These are phyloP conservation scores for Drosophila infuscata DNA, from an alignment of 2,888 invertebrate species.

Conservation along the genomic window DNA sequence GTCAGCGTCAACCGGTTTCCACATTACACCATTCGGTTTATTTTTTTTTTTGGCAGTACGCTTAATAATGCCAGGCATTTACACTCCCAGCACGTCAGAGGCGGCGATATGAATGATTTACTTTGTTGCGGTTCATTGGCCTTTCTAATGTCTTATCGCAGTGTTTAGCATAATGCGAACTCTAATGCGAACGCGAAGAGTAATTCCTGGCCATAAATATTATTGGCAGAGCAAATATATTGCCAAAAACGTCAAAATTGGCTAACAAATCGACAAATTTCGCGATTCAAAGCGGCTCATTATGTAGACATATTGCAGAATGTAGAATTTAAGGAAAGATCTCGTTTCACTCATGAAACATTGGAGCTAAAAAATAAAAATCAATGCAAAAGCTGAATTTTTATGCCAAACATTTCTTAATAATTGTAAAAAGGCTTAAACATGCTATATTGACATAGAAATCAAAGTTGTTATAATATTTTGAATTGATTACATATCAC, in stretches of 20 bases:
- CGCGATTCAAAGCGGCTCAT: constrained; percentile 35
- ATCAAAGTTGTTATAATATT: background rate
- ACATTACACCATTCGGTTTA: constrained; percentile 60
- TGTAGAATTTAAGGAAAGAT: background rate
- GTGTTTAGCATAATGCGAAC: constrained; percentile 68
- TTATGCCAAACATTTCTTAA: background rate
- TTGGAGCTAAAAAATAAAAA: background rate
- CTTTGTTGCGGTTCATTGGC: constrained; percentile 69
- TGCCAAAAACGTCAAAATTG: constrained; percentile 7
- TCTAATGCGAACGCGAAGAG: constrained; percentile 48
- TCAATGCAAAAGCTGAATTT: background rate
- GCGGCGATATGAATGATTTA: constrained; percentile 68
- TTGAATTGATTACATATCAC: background rate
- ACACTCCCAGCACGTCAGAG: constrained; percentile 24
- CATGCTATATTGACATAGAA: background rate
- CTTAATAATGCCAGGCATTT: constrained; percentile 6
- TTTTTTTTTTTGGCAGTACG: constrained; percentile 48
- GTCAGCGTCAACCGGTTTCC: constrained; percentile 70
- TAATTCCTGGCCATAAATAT: constrained; percentile 64
- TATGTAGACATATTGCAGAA: background rate
- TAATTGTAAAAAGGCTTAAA: background rate
- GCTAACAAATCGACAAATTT: constrained; percentile 27
- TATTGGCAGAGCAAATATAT: constrained; percentile 19
- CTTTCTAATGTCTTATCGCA: constrained; percentile 62
- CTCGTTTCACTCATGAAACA: background rate